A percentile compares a stretch with the other conserved stretches of the same genome.
These are phyloP conservation scores for Luperina nickerlii DNA, from an alignment of 2,888 invertebrate species.

Conservation along the genomic window DNA sequence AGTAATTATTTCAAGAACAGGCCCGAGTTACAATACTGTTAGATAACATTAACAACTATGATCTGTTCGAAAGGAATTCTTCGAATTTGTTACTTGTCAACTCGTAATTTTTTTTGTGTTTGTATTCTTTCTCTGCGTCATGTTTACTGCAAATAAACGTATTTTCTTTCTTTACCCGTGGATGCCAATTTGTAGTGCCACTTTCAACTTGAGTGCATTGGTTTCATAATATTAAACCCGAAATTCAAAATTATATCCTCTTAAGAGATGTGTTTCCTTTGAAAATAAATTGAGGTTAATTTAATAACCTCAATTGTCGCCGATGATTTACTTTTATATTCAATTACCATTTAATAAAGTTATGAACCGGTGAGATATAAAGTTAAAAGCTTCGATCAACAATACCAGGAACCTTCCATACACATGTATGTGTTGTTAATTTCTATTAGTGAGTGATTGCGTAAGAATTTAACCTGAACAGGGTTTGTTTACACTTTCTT, in stretches of 20 bases:
- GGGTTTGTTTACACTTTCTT: background rate
- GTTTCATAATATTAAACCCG: background rate
- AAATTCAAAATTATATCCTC: background rate
- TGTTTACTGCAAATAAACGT: no score
- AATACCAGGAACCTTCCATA: background rate
- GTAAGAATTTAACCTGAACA: background rate
- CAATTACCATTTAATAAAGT: background rate
- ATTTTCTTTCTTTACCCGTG: no score
- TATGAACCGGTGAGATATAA: background rate
- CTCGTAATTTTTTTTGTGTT: no score
- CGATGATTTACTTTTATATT: background rate
- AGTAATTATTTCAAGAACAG: no score
- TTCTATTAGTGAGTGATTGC: background rate
- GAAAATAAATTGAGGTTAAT: background rate
- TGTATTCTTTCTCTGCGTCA: no score
- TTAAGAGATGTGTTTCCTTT: background rate
- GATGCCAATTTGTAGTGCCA: background rate
- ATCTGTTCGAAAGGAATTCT: no score
- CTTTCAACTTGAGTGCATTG: background rate
- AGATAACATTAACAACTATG: no score
- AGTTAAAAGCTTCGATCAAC: background rate
- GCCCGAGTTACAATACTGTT: no score
- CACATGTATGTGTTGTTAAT: background rate
- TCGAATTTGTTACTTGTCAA: no score
- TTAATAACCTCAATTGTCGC: background rate